A percentile compares a stretch with the other conserved stretches of the same genome.
phyloP scores from a whole-genome alignment of 1,140 invertebrate genomes.

The Hormaphis cornu region DNA sequence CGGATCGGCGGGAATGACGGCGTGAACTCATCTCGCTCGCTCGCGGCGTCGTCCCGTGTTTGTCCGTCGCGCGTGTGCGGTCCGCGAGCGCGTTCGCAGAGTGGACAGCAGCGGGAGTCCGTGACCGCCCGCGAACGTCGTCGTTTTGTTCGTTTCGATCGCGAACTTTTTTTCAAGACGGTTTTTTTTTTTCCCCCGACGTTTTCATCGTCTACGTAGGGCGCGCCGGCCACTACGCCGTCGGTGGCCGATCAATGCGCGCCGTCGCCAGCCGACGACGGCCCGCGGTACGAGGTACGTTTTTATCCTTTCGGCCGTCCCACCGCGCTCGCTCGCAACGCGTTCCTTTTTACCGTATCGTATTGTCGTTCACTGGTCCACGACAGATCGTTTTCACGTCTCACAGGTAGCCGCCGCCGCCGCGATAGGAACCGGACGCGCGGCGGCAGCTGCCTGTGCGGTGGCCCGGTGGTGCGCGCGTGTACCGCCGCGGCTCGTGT shows the following conservation, averaged over 20 bases:
- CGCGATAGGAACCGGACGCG: constrained; percentile 8
- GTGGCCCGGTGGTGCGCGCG: too few species aligned
- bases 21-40: too few species aligned
- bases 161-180: too few species aligned
- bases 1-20: too few species aligned
- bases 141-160: neutral
- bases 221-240: constrained; percentile 19
- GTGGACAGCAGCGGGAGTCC: too few species aligned
- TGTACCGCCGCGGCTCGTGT: neutral
- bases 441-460: constrained; percentile 18
- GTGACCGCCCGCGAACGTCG: neutral
- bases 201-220: neutral
- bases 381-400: too few species aligned
- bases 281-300: neutral
- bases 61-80: neutral
- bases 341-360: too few species aligned
- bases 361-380: too few species aligned
- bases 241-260: constrained; percentile 29
- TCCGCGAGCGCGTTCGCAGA: neutral
- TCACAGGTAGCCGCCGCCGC: neutral
- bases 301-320: too few species aligned
- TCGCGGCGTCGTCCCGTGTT: neutral
- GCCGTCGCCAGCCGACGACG: neutral
- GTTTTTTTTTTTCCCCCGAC: too few species aligned
- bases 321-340: too few species aligned